These are phyloP conservation scores for Neoarius graeffei DNA, from an alignment of 2,113 vertebrate genomes.

Conservation along the genomic window DNA sequence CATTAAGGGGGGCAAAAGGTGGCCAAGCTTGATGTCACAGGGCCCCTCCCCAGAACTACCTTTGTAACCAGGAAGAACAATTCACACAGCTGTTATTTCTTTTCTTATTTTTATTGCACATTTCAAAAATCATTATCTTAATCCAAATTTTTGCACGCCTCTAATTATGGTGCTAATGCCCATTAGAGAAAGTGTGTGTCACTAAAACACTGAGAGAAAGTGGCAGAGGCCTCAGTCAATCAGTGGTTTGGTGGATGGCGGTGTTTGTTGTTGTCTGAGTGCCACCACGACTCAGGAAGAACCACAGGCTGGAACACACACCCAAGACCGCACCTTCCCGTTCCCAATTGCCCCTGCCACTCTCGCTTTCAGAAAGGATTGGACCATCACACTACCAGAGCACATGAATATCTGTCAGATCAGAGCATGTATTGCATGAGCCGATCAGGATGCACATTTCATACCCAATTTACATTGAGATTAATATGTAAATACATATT, in stretches of 20 bases:
- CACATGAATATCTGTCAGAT: not conserved
- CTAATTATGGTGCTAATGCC: not conserved
- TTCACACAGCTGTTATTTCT: not conserved
- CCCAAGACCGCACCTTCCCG: constrained; percentile 49
- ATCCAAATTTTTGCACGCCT: not conserved
- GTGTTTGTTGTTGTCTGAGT: not conserved
- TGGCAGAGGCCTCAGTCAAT: not conserved
- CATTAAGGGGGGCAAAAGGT: not conserved
- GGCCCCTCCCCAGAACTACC: not conserved
- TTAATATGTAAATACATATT: not conserved
- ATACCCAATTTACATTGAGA: not conserved
- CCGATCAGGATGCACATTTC: not conserved
- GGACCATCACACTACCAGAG: not conserved
- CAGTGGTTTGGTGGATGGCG: constrained; percentile 20
- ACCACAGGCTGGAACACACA: constrained; percentile 51
- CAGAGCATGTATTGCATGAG: not conserved
- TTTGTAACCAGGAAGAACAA: not conserved
- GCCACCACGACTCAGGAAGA: constrained; percentile 42
- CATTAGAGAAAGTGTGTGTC: not conserved
- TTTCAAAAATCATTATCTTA: too few species aligned
- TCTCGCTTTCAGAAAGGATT: constrained; percentile 53
- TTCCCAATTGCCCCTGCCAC: constrained; percentile 33
- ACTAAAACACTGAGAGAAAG: not conserved
- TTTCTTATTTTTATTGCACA: not conserved
- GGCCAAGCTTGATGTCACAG: not conserved